These are phyloP conservation scores for Meriones psammophilus DNA, from an alignment of 2,797 vertebrate species.

Conservation along the genomic window DNA sequence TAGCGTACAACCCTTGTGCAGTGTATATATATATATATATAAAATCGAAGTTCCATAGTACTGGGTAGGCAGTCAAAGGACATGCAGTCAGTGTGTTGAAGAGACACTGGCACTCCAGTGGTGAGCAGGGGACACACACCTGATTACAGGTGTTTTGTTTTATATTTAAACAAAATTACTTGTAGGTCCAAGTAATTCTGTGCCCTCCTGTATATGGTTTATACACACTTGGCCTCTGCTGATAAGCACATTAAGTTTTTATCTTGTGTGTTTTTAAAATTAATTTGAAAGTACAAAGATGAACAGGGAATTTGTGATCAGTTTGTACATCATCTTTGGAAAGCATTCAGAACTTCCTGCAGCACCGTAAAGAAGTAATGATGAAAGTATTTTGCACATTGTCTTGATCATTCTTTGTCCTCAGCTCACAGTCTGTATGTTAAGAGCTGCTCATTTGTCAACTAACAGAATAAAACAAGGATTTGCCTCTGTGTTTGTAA, in stretches of 20 bases:
- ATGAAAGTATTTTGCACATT: constrained; percentile 1
- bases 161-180: neutral
- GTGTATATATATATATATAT: neutral
- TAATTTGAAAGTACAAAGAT: neutral
- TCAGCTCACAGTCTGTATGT: constrained; percentile 2
- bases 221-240: neutral
- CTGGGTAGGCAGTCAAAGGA: neutral
- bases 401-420: constrained; percentile 20
- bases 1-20: neutral
- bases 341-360: constrained; percentile 16
- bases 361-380: neutral
- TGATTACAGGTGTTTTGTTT: neutral
- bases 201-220: neutral
- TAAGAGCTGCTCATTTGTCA: constrained; percentile 22
- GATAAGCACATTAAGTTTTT: constrained; percentile 34
- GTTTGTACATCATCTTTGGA: neutral
- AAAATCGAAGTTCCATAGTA: neutral
- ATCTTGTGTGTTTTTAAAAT: constrained; percentile 61
- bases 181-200: constrained; percentile 9
- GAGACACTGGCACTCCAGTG: neutral
- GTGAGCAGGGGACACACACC: neutral
- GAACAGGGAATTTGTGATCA: constrained; percentile 9
- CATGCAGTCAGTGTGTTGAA: neutral
- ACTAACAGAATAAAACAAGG: constrained; percentile 43
- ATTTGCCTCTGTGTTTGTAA: constrained; percentile 54